Evolutionary conservation across 2,888 invertebrate genomes (phyloP).

Genomic region (Drosophila paracracens): DNA sequence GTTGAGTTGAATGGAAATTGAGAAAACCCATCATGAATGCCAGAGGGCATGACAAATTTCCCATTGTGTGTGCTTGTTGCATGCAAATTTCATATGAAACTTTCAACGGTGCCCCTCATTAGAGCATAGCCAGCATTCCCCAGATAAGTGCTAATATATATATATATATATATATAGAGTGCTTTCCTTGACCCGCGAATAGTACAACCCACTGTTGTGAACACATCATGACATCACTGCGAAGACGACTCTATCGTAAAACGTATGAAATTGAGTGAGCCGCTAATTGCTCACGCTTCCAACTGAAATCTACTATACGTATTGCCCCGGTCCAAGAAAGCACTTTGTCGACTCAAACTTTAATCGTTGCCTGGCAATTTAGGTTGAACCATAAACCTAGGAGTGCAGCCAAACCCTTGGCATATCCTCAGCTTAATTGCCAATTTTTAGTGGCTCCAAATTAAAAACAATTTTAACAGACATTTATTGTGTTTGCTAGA

Average conservation of each 20-base stretch:
- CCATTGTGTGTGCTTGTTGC: constrained; percentile 56
- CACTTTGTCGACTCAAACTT: constrained; percentile 50
- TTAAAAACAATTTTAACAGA: constrained; percentile 45
- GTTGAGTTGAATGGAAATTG: constrained; percentile 39
- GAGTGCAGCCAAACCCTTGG: constrained; percentile 36
- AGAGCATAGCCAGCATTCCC: constrained; percentile 41
- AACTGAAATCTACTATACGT: constrained; percentile 1
- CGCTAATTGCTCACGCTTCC: constrained; percentile 67
- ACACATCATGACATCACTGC: constrained; percentile 67
- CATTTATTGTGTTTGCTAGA: constrained; percentile 40
- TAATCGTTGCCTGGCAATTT: constrained; percentile 65
- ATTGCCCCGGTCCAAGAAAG: constrained; percentile 25
- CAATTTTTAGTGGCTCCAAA: constrained; percentile 70
- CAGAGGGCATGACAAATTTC: constrained; percentile 31
- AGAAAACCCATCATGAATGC: constrained; percentile 16
- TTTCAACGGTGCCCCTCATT: constrained; percentile 40
- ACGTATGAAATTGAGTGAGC: constrained; percentile 58
- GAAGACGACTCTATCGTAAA: constrained; percentile 41
- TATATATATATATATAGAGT: background rate
- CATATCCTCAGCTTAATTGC: constrained; percentile 55
- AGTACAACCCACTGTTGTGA: background rate
- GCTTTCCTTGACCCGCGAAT: constrained; percentile 14
- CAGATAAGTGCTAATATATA: constrained; percentile 17
- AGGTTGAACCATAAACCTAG: constrained; percentile 45
- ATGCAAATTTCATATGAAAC: constrained; percentile 61